A percentile compares a stretch with the other conserved stretches of the same genome.
These are phyloP conservation scores for Panonychus citri DNA, from an alignment of 1,140 invertebrate genomes.

Conservation along the genomic window DNA sequence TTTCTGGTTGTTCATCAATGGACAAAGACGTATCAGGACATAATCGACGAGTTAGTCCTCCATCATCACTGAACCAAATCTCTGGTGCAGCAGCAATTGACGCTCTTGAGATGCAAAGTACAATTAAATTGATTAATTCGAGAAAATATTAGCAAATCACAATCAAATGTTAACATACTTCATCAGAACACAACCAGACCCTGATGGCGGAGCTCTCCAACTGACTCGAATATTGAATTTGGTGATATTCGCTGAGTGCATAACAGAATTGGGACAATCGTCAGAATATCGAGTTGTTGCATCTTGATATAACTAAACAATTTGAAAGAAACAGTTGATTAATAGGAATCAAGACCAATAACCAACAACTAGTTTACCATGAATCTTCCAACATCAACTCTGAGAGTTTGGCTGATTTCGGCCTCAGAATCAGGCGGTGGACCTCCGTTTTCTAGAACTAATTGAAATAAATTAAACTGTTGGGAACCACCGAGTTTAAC, in stretches of 20 bases:
- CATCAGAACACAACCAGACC: constrained; percentile 48
- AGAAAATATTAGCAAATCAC: neutral
- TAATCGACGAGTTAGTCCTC: constrained; percentile 46
- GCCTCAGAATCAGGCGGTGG: neutral
- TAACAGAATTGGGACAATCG: constrained; percentile 60
- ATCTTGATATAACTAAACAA: constrained; percentile 46
- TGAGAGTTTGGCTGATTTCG: neutral
- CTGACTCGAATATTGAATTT: constrained; percentile 69
- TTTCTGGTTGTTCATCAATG: constrained; percentile 38
- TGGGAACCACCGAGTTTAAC: neutral
- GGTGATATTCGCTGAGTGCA: constrained; percentile 42
- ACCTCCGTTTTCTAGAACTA: too few relatives aligned
- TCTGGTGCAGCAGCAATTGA: constrained; percentile 59
- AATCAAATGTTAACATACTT: neutral
- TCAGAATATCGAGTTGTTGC: constrained; percentile 51
- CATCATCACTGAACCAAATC: constrained; percentile 73
- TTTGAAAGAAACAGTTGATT: neutral
- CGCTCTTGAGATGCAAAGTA: constrained; percentile 32
- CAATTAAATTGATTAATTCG: neutral
- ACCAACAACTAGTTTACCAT: neutral
- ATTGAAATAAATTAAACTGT: neutral
- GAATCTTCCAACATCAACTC: constrained; percentile 14
- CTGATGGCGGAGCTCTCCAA: constrained; percentile 60
- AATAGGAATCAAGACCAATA: neutral
- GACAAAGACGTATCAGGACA: constrained; percentile 39